Evolutionary conservation across 2,888 invertebrate genomes (phyloP).

Genomic region (Zhuqinia jingwanae): DNA sequence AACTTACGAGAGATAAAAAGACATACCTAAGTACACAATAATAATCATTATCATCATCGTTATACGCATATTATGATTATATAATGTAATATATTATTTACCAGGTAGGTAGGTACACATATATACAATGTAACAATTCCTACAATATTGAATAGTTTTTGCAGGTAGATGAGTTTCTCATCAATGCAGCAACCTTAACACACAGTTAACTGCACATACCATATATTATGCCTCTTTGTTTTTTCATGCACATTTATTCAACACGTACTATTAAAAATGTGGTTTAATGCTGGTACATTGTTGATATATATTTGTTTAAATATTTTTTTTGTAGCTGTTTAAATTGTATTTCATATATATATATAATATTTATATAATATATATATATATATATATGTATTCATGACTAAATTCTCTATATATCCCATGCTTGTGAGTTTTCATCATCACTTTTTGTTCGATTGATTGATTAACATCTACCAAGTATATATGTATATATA

Average conservation of each 20-base stretch:
- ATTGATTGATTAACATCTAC: constrained; percentile 3
- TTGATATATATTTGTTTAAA: neutral
- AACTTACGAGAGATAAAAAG: constrained; percentile 16
- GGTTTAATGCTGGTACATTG: neutral
- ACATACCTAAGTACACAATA: neutral
- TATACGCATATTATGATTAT: neutral
- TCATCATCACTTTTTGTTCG: constrained; percentile 20
- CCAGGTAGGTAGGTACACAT: constrained; percentile 21
- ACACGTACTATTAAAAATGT: neutral
- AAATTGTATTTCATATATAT: neutral
- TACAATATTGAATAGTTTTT: constrained; percentile 2
- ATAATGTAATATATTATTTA: neutral
- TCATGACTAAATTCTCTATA: too few relatives aligned
- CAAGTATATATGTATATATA: too few relatives aligned
- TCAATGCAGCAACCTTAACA: neutral
- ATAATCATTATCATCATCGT: neutral
- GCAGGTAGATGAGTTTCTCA: constrained; percentile 34
- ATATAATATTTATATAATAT: too few relatives aligned
- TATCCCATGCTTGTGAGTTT: constrained; percentile 23
- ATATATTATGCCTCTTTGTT: too few relatives aligned
- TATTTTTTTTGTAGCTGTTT: neutral
- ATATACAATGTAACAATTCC: constrained; percentile 15
- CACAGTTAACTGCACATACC: neutral
- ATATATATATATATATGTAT: too few relatives aligned
- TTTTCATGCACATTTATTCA: neutral